phyloP scores from a whole-genome alignment of 1,140 invertebrate genomes.

The Amyelois transitella region DNA sequence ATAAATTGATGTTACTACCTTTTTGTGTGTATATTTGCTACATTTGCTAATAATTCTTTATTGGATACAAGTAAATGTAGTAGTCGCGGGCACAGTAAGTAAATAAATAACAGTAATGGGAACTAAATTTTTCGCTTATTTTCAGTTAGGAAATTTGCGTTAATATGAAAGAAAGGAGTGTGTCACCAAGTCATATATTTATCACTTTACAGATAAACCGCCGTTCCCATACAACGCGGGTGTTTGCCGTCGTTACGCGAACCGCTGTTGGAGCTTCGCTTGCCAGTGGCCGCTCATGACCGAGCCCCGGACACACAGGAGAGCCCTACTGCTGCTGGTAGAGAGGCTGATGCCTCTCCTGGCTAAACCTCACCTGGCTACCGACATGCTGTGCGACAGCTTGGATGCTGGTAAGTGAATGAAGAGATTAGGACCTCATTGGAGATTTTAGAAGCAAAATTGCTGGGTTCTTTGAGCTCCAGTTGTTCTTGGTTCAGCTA shows the following conservation, averaged over 20 bases:
- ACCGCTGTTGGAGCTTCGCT: constrained; percentile 81
- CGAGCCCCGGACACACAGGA: constrained; percentile 81
- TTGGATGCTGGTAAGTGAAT: constrained; percentile 82
- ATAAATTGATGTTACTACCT: too few relatives aligned
- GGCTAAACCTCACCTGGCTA: constrained; percentile 86
- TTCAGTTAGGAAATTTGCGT: too few relatives aligned
- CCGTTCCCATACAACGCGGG: constrained; percentile 58
- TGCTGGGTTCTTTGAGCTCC: too few relatives aligned
- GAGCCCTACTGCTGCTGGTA: constrained; percentile 86
- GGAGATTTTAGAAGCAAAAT: neutral
- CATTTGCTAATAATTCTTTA: too few relatives aligned
- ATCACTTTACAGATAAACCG: constrained; percentile 34
- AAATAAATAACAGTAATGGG: too few relatives aligned
- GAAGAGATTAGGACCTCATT: neutral
- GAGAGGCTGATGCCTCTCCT: constrained; percentile 89
- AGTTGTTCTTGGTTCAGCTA: too few relatives aligned
- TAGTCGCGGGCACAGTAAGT: too few relatives aligned
- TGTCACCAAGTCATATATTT: too few relatives aligned
- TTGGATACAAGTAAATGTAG: too few relatives aligned
- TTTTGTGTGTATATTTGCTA: too few relatives aligned
- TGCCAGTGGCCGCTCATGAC: constrained; percentile 81
- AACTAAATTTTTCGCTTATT: too few relatives aligned
- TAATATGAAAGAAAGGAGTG: too few relatives aligned
- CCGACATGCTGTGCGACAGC: constrained; percentile 95
- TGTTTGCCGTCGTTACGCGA: constrained; percentile 71